Base-by-base conservation (phyloP, 1,140 invertebrate species). In the Aphelinus atriplicis region DNA sequence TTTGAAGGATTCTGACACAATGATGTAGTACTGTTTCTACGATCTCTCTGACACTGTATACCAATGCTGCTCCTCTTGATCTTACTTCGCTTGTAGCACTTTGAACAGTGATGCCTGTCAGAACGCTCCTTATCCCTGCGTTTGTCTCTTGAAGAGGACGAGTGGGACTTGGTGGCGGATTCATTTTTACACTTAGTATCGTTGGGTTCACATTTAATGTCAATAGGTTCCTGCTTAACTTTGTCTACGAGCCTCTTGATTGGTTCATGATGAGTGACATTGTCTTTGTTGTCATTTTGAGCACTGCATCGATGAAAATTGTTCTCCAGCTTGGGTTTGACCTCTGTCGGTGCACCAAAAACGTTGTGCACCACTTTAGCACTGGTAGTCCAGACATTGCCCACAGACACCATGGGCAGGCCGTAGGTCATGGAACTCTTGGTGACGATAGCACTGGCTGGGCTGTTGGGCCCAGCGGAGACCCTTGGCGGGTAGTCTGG, bases 21-120 rank as follows among this genome's bases (percentile, higher is more conserved):
- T 42, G 58, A 50, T 43, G 60, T 26, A 61, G 56, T 61, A 62
- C 74, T 69, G 43, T 51, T 77, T 63, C 75, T 82, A 46, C 84
- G 80, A 77, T 86, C 89, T 65, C 90, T 82, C 65, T 87, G 82
- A 78, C 91, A 92, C 78, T 93, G 92, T 43, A 92, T 90, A 43
- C 92, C 92, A 61, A 92, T 89, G 80, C 88, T 92, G 4, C 86
- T 88, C 26, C 89, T 87, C 76, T 91, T 91, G 53, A 91, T 90
- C 81, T 91, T 91, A 7, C 90, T 90, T 53, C 90, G 85, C 78
- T 89, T 90, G 67, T 91, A 90, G 77, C 91, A 92, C n/a, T 88
- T 88, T 9, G 90, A 90, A 76, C 91, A 91, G 65, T 89, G 86
- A 51, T 89, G 83, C 60, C 85, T 81, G 7, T 87, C 87, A 7